phyloP scores from a whole-genome alignment of 1,140 invertebrate genomes.

The Heterodera carotae region DNA sequence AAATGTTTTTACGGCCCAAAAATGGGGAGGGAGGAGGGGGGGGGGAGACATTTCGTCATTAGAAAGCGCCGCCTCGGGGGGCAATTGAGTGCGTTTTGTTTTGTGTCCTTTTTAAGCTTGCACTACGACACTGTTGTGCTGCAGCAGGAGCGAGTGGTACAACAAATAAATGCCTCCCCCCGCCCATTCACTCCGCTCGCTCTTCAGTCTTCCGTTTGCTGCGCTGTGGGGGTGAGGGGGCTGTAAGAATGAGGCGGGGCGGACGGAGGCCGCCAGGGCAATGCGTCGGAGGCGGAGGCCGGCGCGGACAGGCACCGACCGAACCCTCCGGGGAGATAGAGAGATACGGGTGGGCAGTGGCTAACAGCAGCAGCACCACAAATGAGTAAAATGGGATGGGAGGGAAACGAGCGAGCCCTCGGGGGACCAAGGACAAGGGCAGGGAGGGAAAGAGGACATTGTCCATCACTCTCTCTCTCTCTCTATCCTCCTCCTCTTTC shows the following conservation, averaged over 20 bases:
- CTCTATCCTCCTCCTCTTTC: not conserved
- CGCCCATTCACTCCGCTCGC: no score
- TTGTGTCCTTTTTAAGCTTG: not conserved
- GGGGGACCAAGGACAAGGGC: not conserved
- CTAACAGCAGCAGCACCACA: not conserved
- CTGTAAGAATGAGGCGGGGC: not conserved
- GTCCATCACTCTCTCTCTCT: not conserved
- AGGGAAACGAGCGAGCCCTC: not conserved
- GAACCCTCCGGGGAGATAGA: not conserved
- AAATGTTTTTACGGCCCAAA: not conserved
- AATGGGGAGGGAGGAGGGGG: not conserved
- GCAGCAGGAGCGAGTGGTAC: no score
- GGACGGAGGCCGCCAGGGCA: not conserved
- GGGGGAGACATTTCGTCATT: not conserved
- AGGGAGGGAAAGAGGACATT: constrained; percentile 8
- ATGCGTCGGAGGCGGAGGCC: constrained; percentile 5
- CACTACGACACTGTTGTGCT: not conserved
- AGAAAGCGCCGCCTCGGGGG: no score
- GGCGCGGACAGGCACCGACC: constrained; percentile 14
- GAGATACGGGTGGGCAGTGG: not conserved
- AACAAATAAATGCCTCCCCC: no score
- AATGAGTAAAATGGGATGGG: constrained; percentile 13
- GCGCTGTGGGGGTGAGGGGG: no score
- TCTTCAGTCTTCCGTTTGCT: no score
- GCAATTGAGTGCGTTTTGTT: not conserved